Evolutionary conservation across 1,140 invertebrate species (phyloP).

Genomic region (Temnothorax longispinosus): DNA sequence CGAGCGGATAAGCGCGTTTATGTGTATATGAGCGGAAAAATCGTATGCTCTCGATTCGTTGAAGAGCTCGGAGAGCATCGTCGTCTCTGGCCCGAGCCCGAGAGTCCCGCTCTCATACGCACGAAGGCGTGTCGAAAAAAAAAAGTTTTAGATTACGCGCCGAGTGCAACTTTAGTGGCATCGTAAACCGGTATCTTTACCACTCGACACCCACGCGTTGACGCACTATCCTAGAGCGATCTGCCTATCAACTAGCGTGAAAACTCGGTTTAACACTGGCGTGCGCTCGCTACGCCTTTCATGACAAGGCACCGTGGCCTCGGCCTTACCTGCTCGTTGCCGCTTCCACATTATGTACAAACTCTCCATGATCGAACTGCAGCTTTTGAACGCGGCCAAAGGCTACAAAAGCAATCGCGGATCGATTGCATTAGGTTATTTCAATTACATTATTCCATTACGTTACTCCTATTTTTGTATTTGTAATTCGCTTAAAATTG

Average conservation of each 20-base stretch:
- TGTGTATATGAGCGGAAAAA: conserved; percentile 56
- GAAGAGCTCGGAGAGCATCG: conserved; percentile 69
- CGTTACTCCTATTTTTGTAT: not conserved
- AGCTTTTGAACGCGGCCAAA: conserved; percentile 16
- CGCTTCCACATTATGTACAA: conserved; percentile 29
- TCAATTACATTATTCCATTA: conserved; percentile 23
- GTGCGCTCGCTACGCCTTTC: conserved; percentile 62
- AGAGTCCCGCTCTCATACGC: conserved; percentile 60
- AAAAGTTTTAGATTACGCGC: conserved; percentile 79
- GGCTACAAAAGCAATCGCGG: not conserved
- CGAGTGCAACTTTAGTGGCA: conserved; percentile 81
- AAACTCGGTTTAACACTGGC: conserved; percentile 79
- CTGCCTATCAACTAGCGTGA: conserved; percentile 81
- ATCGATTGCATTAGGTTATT: conserved; percentile 33
- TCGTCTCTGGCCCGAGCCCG: conserved; percentile 29
- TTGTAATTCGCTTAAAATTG: not conserved
- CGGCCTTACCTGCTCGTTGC: conserved; percentile 61
- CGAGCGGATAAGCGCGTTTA: conserved; percentile 39
- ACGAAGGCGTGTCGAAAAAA: conserved; percentile 76
- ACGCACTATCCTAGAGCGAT: conserved; percentile 82
- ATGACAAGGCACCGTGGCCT: conserved; percentile 64
- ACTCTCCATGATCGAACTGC: conserved; percentile 25
- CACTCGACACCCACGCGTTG: conserved; percentile 79
- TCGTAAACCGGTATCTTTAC: conserved; percentile 84
- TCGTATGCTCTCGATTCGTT: conserved; percentile 75